Percentiles rank a stretch among this genome's conserved stretches.
Conservation (phyloP, 2,888 invertebrate species). For the Leptopilina drosophilae region DNA sequence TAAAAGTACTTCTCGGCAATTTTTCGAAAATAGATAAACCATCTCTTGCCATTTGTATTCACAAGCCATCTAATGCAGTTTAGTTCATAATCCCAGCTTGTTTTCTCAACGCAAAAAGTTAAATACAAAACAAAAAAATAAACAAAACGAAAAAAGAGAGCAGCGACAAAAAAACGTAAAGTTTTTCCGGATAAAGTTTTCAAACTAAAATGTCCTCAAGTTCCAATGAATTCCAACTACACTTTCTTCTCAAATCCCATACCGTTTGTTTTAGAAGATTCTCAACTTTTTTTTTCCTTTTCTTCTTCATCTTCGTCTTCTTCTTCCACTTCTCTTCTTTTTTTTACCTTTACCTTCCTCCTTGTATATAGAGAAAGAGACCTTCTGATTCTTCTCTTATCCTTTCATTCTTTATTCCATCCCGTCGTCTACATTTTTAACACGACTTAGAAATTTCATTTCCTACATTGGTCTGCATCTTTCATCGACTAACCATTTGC, state of each 20-base stretch:
- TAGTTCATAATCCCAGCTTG: neutral
- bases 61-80: neutral
- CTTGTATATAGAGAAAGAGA: slow-evolving; percentile 25
- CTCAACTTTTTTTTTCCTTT: slow-evolving; percentile 49
- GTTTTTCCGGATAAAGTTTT: neutral
- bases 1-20: too few species aligned
- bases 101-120: slow-evolving; percentile 4
- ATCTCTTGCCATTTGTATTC: neutral
- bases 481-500: slow-evolving; percentile 15
- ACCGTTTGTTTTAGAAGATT: slow-evolving; percentile 50
- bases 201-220: slow-evolving; percentile 6
- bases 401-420: slow-evolving; percentile 56
- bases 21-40: too few species aligned
- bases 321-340: slow-evolving; percentile 26
- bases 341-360: slow-evolving; percentile 25
- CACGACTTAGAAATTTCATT: slow-evolving; percentile 45
- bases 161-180: neutral
- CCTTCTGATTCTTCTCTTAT: slow-evolving; percentile 49
- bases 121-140: neutral
- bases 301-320: slow-evolving; percentile 35
- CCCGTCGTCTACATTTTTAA: slow-evolving; percentile 53
- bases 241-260: slow-evolving; percentile 46
- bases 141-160: neutral
- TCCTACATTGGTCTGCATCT: slow-evolving; percentile 46
- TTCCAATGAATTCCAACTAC: slow-evolving; percentile 31